Evolutionary conservation across 2,888 invertebrate genomes (phyloP).

Genomic region (Drosophila formosana): DNA sequence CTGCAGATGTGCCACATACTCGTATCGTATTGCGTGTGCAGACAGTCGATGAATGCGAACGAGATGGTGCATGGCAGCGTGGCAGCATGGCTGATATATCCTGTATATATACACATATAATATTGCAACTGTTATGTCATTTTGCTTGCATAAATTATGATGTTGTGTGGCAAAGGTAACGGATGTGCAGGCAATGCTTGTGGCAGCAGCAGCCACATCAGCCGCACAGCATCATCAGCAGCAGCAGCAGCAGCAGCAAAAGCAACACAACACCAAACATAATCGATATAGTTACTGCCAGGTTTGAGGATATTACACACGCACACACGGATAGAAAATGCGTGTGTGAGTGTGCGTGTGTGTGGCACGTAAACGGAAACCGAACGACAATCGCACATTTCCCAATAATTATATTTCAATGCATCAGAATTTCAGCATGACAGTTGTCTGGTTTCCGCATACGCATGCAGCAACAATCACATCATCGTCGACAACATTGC

Average conservation of each 20-base stretch:
- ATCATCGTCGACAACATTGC: slow-evolving; percentile 41
- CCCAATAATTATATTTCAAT: slow-evolving; percentile 84
- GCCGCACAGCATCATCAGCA: slow-evolving; percentile 6
- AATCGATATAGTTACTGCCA: slow-evolving; percentile 52
- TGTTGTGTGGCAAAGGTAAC: slow-evolving; percentile 65
- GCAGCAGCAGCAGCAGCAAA: slow-evolving; percentile 10
- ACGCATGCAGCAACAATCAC: slow-evolving; percentile 50
- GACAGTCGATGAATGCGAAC: neutral
- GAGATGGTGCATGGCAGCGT: slow-evolving; percentile 5
- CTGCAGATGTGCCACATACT: slow-evolving; percentile 18
- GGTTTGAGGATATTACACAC: slow-evolving; percentile 8
- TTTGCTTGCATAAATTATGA: slow-evolving; percentile 67
- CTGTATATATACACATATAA: slow-evolving; percentile 39
- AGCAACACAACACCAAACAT: slow-evolving; percentile 39
- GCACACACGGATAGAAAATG: slow-evolving; percentile 10
- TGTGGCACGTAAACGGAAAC: slow-evolving; percentile 74
- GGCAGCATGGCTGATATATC: slow-evolving; percentile 22
- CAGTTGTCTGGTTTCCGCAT: slow-evolving; percentile 80
- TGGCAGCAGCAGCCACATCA: slow-evolving; percentile 24
- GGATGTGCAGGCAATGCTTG: slow-evolving; percentile 33
- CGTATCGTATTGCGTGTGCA: neutral
- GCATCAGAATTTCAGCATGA: slow-evolving; percentile 76
- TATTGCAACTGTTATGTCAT: slow-evolving; percentile 69
- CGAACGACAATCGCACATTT: slow-evolving; percentile 82
- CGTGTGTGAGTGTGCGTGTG: slow-evolving; percentile 17